Evolutionary conservation across 2,888 invertebrate genomes (phyloP).

Genomic region (Drosophila pseudotakahashii): DNA sequence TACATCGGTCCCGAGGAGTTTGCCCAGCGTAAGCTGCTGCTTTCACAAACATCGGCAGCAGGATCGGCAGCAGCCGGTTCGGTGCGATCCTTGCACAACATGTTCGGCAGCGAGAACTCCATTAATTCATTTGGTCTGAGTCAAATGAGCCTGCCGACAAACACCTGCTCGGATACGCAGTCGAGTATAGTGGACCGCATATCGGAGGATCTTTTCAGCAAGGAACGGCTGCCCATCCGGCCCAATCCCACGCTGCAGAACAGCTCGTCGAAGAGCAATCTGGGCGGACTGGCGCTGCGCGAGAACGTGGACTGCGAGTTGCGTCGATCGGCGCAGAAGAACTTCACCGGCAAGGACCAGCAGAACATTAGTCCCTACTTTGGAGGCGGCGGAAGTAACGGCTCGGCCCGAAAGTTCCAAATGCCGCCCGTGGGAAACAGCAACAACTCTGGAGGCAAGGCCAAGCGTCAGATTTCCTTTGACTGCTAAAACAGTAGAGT

Average conservation of each 20-base stretch:
- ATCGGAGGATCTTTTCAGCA: slow-evolving; percentile 64
- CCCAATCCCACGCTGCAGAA: slow-evolving; percentile 75
- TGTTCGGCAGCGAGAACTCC: slow-evolving; percentile 77
- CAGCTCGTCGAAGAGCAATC: slow-evolving; percentile 83
- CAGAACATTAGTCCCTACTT: slow-evolving; percentile 82
- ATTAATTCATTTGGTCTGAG: slow-evolving; percentile 75
- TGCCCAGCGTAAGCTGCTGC: slow-evolving; percentile 70
- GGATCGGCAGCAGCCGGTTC: slow-evolving; percentile 19
- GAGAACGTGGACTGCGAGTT: slow-evolving; percentile 82
- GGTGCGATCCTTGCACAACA: slow-evolving; percentile 62
- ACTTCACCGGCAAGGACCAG: slow-evolving; percentile 83
- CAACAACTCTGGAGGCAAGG: slow-evolving; percentile 83
- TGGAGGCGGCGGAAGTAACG: slow-evolving; percentile 51
- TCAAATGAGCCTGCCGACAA: slow-evolving; percentile 68
- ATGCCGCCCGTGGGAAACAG: slow-evolving; percentile 10
- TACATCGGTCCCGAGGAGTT: slow-evolving; percentile 83
- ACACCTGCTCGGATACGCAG: slow-evolving; percentile 57
- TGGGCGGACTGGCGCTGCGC: slow-evolving; percentile 79
- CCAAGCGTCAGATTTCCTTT: slow-evolving; percentile 87
- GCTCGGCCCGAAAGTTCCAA: slow-evolving; percentile 61
- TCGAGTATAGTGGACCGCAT: slow-evolving; percentile 65
- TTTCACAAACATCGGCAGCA: slow-evolving; percentile 46
- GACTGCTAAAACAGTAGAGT: slow-evolving; percentile 83
- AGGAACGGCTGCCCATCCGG: slow-evolving; percentile 61
- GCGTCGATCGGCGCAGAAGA: slow-evolving; percentile 82